Evolutionary conservation across 2,797 vertebrate species (phyloP).

Genomic region (Poeciliopsis presidionis): DNA sequence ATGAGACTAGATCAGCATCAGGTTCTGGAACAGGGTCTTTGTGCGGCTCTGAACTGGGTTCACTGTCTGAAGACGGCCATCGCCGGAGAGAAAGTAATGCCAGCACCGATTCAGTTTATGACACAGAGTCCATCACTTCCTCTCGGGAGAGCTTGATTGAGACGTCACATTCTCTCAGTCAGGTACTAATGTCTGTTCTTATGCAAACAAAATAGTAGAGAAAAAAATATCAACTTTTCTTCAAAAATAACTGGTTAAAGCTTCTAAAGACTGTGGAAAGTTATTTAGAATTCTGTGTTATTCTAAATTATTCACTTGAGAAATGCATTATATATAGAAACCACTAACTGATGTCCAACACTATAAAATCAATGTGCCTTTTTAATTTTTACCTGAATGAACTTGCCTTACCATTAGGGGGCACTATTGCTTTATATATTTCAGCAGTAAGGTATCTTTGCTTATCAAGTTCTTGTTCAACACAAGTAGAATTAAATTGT

Average conservation of each 20-base stretch:
- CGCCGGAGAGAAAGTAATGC: conserved; percentile 59
- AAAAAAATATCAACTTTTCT: background rate
- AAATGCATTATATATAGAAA: background rate
- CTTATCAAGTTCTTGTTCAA: conserved; percentile 35
- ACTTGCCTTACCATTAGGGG: conserved; percentile 56
- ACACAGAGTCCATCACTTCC: conserved; percentile 70
- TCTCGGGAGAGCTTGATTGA: conserved; percentile 71
- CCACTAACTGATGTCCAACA: background rate
- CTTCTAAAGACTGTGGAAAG: background rate
- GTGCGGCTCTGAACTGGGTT: conserved; percentile 66
- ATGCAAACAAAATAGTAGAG: background rate
- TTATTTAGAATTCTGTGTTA: background rate
- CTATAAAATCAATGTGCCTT: background rate
- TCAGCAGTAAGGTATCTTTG: background rate
- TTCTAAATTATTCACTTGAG: background rate
- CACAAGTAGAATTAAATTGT: conserved; percentile 21
- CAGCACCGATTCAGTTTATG: conserved; percentile 69
- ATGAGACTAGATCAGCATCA: conserved; percentile 70
- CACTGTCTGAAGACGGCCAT: conserved; percentile 59
- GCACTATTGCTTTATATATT: conserved; percentile 56
- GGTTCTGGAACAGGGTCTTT: conserved; percentile 60
- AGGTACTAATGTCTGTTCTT: conserved; percentile 48
- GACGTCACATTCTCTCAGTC: conserved; percentile 47
- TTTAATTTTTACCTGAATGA: background rate
- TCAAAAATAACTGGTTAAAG: background rate